phyloP scores from a whole-genome alignment of 2,888 invertebrate species.

The Ochropleura leucogaster region DNA sequence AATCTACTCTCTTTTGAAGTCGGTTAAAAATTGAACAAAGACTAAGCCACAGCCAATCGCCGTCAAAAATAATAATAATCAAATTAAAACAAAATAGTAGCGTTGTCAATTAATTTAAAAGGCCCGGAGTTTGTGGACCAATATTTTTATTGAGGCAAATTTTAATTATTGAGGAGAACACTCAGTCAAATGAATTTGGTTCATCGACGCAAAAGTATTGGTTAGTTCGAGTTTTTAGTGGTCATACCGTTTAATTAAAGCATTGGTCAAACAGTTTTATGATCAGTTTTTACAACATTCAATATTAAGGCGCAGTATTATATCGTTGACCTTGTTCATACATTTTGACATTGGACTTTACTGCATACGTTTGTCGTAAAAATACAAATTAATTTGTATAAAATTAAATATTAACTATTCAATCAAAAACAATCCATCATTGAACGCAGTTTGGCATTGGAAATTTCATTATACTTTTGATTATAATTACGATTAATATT shows the following conservation, averaged over 20 bases:
- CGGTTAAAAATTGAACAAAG: not conserved
- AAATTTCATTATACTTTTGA: too few relatives aligned
- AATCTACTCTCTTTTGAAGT: too few relatives aligned
- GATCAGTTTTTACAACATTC: constrained; percentile 2
- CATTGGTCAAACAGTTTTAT: constrained; percentile 5
- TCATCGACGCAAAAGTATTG: constrained; percentile 14
- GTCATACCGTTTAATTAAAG: constrained; percentile 38
- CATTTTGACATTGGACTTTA: too few relatives aligned
- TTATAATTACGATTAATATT: too few relatives aligned
- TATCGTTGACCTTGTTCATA: too few relatives aligned
- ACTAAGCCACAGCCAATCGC: not conserved
- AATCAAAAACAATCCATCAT: too few relatives aligned
- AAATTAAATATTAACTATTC: too few relatives aligned
- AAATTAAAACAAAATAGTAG: constrained; percentile 34
- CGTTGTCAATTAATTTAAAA: constrained; percentile 42
- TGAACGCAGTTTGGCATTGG: too few relatives aligned
- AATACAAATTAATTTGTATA: too few relatives aligned
- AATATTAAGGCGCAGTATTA: too few relatives aligned
- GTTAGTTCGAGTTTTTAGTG: constrained; percentile 23
- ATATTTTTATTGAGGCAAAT: constrained; percentile 38
- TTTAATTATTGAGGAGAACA: constrained; percentile 30
- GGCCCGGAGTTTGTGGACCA: constrained; percentile 26
- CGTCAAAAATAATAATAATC: constrained; percentile 12
- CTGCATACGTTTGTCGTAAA: too few relatives aligned
- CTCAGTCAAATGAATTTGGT: constrained; percentile 46